Evolutionary conservation across 2,113 vertebrate species (phyloP).

Genomic region (Ranitomeya imitator): DNA sequence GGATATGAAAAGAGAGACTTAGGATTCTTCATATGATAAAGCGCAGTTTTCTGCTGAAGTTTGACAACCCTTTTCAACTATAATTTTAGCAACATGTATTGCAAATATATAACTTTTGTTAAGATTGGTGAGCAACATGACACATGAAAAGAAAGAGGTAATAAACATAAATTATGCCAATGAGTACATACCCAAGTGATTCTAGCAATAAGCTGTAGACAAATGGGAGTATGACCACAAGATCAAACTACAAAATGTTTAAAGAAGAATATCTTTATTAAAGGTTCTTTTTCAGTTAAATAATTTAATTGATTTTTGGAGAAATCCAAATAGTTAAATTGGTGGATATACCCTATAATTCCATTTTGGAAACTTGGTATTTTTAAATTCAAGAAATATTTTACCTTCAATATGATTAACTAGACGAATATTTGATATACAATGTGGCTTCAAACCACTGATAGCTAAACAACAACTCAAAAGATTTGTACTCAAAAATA

Average conservation of each 20-base stretch:
- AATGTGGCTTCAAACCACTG: not conserved
- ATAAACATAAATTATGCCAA: too few relatives aligned
- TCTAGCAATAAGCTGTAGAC: not conserved
- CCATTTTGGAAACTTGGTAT: not conserved
- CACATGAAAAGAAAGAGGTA: too few relatives aligned
- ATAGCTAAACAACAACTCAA: not conserved
- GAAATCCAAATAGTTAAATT: not conserved
- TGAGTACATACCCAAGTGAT: not conserved
- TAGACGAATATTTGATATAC: not conserved
- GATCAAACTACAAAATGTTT: not conserved
- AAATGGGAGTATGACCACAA: not conserved
- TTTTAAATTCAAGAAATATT: not conserved
- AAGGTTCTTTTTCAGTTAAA: not conserved
- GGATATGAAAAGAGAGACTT: too few relatives aligned
- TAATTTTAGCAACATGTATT: too few relatives aligned
- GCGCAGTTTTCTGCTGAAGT: too few relatives aligned
- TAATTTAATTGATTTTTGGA: not conserved
- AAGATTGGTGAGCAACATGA: too few relatives aligned
- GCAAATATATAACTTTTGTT: too few relatives aligned
- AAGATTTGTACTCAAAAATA: slow-evolving; percentile 30
- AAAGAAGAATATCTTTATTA: not conserved
- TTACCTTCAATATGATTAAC: not conserved
- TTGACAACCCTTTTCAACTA: too few relatives aligned
- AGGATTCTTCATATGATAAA: too few relatives aligned
- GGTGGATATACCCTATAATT: too few relatives aligned